A percentile compares a stretch with the other conserved stretches of the same genome.
Evolutionary conservation across 2,888 invertebrate genomes (phyloP).

Genomic region (Mactromeris polynyma): DNA sequence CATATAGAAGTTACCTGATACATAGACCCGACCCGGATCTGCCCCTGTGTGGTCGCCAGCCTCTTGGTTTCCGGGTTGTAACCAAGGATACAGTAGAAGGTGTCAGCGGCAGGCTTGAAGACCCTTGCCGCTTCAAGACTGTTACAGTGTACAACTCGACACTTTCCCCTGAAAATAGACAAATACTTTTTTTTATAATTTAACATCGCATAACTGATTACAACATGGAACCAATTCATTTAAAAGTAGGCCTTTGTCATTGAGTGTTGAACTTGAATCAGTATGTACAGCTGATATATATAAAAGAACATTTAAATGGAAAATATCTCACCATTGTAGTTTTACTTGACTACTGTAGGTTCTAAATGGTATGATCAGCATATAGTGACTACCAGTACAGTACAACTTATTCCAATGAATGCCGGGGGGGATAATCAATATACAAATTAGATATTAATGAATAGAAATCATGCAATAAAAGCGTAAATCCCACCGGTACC

Average conservation of each 20-base stretch:
- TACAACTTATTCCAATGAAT: not conserved
- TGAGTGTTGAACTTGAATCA: too few relatives aligned
- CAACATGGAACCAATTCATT: too few relatives aligned
- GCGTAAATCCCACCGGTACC: not conserved
- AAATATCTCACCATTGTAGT: too few relatives aligned
- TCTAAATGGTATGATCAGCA: too few relatives aligned
- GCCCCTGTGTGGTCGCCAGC: constrained; percentile 89
- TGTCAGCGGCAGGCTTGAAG: constrained; percentile 88
- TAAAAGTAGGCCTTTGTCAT: too few relatives aligned
- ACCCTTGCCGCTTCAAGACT: constrained; percentile 88
- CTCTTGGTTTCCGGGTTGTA: constrained; percentile 89
- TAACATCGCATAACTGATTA: too few relatives aligned
- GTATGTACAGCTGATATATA: too few relatives aligned
- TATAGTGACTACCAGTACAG: too few relatives aligned
- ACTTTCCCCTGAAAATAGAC: constrained; percentile 88
- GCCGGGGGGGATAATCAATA: not conserved
- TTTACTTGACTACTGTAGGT: too few relatives aligned
- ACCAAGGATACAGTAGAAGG: constrained; percentile 89
- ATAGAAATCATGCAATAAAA: not conserved
- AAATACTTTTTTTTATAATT: too few relatives aligned
- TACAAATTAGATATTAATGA: not conserved
- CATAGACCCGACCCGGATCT: constrained; percentile 89
- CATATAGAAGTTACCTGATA: constrained; percentile 89
- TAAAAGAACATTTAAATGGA: too few relatives aligned
- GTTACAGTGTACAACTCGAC: constrained; percentile 88